Percentiles rank a stretch among this genome's conserved stretches.
phyloP scores from a whole-genome alignment of 1,140 invertebrate genomes.

The Sogatella furcifera region DNA sequence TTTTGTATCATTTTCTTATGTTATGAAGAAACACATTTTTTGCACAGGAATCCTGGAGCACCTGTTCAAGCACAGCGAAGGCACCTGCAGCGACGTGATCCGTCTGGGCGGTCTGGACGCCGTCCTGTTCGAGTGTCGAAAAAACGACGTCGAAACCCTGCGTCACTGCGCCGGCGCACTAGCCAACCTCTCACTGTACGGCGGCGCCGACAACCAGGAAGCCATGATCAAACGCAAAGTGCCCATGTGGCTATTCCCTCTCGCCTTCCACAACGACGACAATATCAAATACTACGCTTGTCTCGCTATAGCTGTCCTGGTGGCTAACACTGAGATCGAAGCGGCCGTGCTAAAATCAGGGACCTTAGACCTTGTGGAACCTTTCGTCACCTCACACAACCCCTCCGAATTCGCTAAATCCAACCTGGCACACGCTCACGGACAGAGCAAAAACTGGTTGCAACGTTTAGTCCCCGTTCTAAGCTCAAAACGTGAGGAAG shows the following conservation, averaged over 20 bases:
- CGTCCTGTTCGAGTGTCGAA: slow-evolving; percentile 88
- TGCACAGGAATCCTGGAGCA: slow-evolving; percentile 73
- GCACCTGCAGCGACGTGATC: slow-evolving; percentile 87
- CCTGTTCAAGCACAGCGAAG: slow-evolving; percentile 95
- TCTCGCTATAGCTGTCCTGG: slow-evolving; percentile 89
- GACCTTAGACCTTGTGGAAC: slow-evolving; percentile 89
- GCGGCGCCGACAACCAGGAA: slow-evolving; percentile 90
- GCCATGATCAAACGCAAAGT: slow-evolving; percentile 94
- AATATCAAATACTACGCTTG: slow-evolving; percentile 98
- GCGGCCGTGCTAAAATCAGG: slow-evolving; percentile 90
- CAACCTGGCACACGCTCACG: slow-evolving; percentile 84
- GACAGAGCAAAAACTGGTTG: slow-evolving; percentile 94
- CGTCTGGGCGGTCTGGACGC: slow-evolving; percentile 76
- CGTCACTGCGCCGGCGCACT: slow-evolving; percentile 91
- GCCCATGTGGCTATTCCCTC: slow-evolving; percentile 94
- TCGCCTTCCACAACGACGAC: slow-evolving; percentile 94
- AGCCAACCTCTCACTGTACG: slow-evolving; percentile 93
- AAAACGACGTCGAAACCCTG: slow-evolving; percentile 84
- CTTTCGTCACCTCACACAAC: slow-evolving; percentile 88
- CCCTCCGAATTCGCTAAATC: slow-evolving; percentile 91
- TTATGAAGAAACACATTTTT: too few species aligned
- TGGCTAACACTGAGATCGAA: slow-evolving; percentile 97
- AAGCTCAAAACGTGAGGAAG: slow-evolving; percentile 90
- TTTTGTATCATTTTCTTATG: too few species aligned
- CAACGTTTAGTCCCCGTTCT: slow-evolving; percentile 88